Conservation (phyloP, 2,113 vertebrate species). For the Cephalopholis sonnerati region DNA sequence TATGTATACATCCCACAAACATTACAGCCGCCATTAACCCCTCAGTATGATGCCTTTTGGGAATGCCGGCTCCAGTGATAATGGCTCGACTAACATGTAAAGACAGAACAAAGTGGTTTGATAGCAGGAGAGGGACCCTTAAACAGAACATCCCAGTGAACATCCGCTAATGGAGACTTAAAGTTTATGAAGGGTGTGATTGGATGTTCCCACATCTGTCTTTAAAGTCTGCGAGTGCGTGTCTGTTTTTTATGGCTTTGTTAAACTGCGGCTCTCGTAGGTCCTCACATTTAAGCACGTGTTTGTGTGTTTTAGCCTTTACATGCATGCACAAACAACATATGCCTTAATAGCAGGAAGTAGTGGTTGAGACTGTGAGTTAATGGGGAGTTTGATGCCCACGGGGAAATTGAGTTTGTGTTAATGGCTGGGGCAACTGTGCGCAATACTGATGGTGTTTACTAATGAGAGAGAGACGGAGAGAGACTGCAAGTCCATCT, state of each 20-base stretch:
- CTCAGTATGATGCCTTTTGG: neutral
- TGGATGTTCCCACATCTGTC: conserved; percentile 50
- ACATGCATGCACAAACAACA: conserved; percentile 46
- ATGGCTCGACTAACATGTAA: neutral
- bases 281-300: neutral
- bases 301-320: conserved; percentile 30
- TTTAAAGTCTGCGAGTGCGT: conserved; percentile 22
- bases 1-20: neutral
- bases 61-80: neutral
- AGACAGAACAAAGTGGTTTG: conserved; percentile 1
- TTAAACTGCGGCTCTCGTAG: neutral
- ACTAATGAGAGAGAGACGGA: conserved; percentile 60
- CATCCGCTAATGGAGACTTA: conserved; percentile 49
- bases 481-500: conserved; percentile 47
- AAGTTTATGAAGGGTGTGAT: conserved; percentile 67
- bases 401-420: conserved; percentile 50
- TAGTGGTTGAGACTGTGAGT: conserved; percentile 38
- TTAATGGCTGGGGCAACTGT: conserved; percentile 55
- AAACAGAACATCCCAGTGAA: conserved; percentile 24
- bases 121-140: conserved; percentile 21
- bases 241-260: neutral
- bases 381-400: conserved; percentile 67
- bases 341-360: conserved; percentile 53
- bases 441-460: conserved; percentile 46
- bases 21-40: neutral